Conservation (phyloP, 1,140 invertebrate species). For the Drosophila ironensis region DNA sequence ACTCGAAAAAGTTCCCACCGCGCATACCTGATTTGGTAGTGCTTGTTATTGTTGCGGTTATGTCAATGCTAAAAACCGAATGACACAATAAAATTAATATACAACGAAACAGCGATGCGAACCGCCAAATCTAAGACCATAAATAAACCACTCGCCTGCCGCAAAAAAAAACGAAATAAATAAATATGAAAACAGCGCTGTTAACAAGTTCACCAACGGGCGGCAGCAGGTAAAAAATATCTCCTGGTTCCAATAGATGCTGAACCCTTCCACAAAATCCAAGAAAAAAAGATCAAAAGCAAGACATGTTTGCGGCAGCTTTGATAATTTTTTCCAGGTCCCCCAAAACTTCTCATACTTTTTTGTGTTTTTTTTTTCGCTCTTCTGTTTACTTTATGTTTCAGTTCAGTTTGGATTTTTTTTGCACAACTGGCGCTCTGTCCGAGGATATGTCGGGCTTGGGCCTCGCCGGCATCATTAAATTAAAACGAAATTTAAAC, state of each 20-base stretch:
- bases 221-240: conserved; percentile 53
- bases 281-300: conserved; percentile 67
- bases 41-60: conserved; percentile 40
- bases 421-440: conserved; percentile 73
- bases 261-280: conserved; percentile 1
- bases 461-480: conserved; percentile 62
- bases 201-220: conserved; percentile 74
- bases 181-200: conserved; percentile 66
- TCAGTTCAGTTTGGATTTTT: conserved; percentile 12
- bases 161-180: conserved; percentile 19
- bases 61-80: conserved; percentile 63
- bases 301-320: conserved; percentile 73
- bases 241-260: conserved; percentile 24
- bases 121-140: conserved; percentile 76
- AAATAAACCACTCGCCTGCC: conserved; percentile 49
- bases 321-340: conserved; percentile 70
- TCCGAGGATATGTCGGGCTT: conserved; percentile 22
- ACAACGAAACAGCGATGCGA: conserved; percentile 47
- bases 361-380: conserved; percentile 41
- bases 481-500: conserved; percentile 81
- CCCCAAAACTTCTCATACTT: conserved; percentile 68
- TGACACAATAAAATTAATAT: conserved; percentile 78
- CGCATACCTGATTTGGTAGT: too few relatives aligned
- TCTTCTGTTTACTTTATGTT: conserved; percentile 27
- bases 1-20: conserved; percentile 70